A percentile compares a stretch with the other conserved stretches of the same genome.
phyloP scores from a whole-genome alignment of 2,797 vertebrate species.

The Eospalax fontanierii region DNA sequence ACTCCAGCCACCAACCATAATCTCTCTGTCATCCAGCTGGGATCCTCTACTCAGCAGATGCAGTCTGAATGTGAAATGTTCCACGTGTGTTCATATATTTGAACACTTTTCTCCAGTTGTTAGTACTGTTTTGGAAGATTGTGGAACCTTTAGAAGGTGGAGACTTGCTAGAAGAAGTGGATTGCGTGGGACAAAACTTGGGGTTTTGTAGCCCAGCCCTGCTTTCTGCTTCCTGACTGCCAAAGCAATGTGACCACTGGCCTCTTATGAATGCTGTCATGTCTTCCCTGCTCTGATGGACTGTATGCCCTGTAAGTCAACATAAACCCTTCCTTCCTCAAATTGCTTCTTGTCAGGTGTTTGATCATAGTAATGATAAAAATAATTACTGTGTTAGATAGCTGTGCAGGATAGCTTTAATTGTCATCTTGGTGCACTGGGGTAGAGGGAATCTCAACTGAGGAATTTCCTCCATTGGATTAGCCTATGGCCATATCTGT shows the following conservation, averaged over 20 bases:
- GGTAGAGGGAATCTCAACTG: no score
- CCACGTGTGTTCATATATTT: not conserved
- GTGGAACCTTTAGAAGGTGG: not conserved
- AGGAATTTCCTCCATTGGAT: no score
- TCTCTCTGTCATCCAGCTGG: not conserved
- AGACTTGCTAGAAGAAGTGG: not conserved
- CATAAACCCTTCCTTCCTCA: not conserved
- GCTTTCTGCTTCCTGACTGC: not conserved
- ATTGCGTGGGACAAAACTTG: not conserved
- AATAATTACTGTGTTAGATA: no score
- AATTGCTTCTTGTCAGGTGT: not conserved
- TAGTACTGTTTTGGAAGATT: not conserved
- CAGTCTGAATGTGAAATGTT: not conserved
- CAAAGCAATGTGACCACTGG: not conserved
- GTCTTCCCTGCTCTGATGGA: not conserved
- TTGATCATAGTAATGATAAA: not conserved
- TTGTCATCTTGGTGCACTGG: no score
- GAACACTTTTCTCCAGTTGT: not conserved
- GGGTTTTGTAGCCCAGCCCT: not conserved
- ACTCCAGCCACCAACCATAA: not conserved
- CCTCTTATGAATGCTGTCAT: not conserved
- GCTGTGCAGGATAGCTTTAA: no score
- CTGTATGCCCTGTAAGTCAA: not conserved
- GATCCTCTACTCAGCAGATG: not conserved
- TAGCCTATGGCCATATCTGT: no score